phyloP scores from a whole-genome alignment of 2,113 vertebrate genomes.

The Thunnus maccoyii region DNA sequence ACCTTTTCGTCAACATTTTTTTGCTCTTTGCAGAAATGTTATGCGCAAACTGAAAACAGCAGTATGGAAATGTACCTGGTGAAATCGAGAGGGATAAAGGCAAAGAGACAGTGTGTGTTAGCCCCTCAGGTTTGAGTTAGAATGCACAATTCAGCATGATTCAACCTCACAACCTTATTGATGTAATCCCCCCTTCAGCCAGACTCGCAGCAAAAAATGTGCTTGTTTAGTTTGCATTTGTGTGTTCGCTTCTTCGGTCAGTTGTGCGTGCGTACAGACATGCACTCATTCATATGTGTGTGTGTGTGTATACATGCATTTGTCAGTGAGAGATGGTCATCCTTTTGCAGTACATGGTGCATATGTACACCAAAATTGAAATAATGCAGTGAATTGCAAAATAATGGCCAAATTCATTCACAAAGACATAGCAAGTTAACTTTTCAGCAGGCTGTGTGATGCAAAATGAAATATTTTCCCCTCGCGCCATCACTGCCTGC shows the following conservation, averaged over 20 bases:
- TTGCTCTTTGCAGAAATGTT: neutral
- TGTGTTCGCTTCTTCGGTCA: constrained; percentile 13
- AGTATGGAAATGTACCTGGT: neutral
- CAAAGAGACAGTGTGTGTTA: neutral
- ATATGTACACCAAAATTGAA: constrained; percentile 8
- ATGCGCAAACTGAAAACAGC: neutral
- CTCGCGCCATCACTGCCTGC: neutral
- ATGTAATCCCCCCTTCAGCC: constrained; percentile 51
- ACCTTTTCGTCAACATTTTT: neutral
- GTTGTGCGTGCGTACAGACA: constrained; percentile 2
- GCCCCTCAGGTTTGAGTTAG: constrained; percentile 39
- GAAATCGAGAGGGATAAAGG: neutral
- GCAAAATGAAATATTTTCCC: constrained; percentile 37
- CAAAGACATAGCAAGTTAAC: constrained; percentile 27
- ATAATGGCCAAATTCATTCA: constrained; percentile 31
- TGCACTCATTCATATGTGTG: neutral
- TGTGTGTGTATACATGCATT: neutral
- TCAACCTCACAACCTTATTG: constrained; percentile 50
- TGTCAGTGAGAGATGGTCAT: constrained; percentile 1
- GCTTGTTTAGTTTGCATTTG: constrained; percentile 11
- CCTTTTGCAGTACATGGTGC: neutral
- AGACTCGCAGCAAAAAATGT: constrained; percentile 19
- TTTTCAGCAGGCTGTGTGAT: constrained; percentile 11
- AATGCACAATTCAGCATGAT: constrained; percentile 40
- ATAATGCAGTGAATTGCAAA: constrained; percentile 25